A percentile compares a stretch with the other conserved stretches of the same genome.
phyloP scores from a whole-genome alignment of 1,140 invertebrate genomes.

The Bombyx mandarina region DNA sequence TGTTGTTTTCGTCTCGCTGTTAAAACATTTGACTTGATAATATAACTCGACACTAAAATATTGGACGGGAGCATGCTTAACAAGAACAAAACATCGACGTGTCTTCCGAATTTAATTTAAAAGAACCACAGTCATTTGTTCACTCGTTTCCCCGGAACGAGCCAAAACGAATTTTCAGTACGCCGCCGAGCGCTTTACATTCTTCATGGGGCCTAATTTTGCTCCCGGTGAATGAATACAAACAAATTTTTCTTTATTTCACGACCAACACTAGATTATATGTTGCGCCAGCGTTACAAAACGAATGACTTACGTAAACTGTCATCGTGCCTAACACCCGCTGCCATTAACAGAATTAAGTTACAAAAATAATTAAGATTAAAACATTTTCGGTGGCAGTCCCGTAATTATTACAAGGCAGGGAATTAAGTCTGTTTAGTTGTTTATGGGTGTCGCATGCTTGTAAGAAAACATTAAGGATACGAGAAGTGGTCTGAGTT shows the following conservation, averaged over 20 bases:
- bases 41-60: no score
- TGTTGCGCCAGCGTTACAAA: no score
- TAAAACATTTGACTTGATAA: no score
- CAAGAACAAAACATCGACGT: conserved; percentile 6
- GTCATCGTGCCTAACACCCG: no score
- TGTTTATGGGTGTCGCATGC: conserved; percentile 23
- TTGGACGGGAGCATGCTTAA: not conserved
- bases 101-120: conserved; percentile 37
- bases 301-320: no score
- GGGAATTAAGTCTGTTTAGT: conserved; percentile 21
- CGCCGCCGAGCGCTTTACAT: conserved; percentile 33
- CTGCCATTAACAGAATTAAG: no score
- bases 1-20: no score
- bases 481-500: conserved; percentile 35
- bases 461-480: conserved; percentile 36
- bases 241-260: not conserved
- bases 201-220: conserved; percentile 34
- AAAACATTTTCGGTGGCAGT: no score
- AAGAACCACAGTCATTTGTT: conserved; percentile 51
- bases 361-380: no score
- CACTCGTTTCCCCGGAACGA: conserved; percentile 28
- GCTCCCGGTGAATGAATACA: conserved; percentile 14
- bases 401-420: conserved; percentile 12
- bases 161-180: conserved; percentile 37
- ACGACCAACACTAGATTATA: no score